Percentiles rank a stretch among this genome's conserved stretches.
These are phyloP conservation scores for Spinibarbus caldwelli DNA, from an alignment of 2,797 vertebrate genomes.

Conservation along the genomic window DNA sequence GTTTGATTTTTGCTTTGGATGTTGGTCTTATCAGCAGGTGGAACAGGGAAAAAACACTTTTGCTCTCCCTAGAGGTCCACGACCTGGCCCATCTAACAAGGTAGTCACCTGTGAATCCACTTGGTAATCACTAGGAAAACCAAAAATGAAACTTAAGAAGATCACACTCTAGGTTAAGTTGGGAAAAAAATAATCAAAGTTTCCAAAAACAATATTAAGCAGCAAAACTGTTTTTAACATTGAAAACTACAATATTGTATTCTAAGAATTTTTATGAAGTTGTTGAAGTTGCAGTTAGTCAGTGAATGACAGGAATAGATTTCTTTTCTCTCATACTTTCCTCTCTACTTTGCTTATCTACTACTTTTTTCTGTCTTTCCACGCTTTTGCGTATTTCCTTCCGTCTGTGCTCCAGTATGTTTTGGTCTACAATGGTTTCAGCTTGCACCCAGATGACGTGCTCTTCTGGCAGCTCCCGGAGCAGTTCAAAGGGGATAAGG, in stretches of 20 bases:
- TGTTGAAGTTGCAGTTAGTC: neutral
- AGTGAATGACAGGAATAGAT: slow-evolving; percentile 31
- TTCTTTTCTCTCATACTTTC: slow-evolving; percentile 50
- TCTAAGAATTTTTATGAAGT: neutral
- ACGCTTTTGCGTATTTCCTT: slow-evolving; percentile 65
- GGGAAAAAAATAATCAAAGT: neutral
- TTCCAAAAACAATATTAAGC: neutral
- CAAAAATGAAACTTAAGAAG: neutral
- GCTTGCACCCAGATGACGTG: slow-evolving; percentile 81
- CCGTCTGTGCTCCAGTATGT: slow-evolving; percentile 77
- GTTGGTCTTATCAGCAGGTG: slow-evolving; percentile 62
- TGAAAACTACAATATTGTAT: neutral
- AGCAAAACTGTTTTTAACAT: neutral
- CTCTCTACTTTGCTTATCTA: slow-evolving; percentile 17
- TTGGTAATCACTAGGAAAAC: slow-evolving; percentile 15
- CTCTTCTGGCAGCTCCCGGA: slow-evolving; percentile 91
- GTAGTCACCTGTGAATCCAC: slow-evolving; percentile 63
- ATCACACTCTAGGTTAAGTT: neutral
- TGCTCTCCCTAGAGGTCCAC: slow-evolving; percentile 60
- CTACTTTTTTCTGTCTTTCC: slow-evolving; percentile 60
- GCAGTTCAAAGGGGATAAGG: slow-evolving; percentile 87
- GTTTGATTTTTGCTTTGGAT: slow-evolving; percentile 25
- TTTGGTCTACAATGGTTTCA: slow-evolving; percentile 88
- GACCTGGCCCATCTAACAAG: slow-evolving; percentile 66
- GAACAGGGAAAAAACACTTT: slow-evolving; percentile 72